Evolutionary conservation across 2,888 invertebrate genomes (phyloP).

Genomic region (Neocrepidodera transversa): DNA sequence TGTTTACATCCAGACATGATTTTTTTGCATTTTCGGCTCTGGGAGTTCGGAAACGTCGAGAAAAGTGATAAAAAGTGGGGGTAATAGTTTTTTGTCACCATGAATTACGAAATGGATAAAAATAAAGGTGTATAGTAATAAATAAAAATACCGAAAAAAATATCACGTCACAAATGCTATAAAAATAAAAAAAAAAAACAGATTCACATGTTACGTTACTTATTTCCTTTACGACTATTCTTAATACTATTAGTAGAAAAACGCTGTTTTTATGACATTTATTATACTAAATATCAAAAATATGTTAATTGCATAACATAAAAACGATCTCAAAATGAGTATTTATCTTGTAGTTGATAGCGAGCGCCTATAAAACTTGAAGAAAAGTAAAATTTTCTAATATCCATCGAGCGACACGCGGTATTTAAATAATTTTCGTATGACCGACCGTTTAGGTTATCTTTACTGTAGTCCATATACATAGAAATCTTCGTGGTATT

Average conservation of each 20-base stretch:
- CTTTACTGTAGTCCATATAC: slow-evolving; percentile 26
- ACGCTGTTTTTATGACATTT: slow-evolving; percentile 1
- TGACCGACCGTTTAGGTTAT: slow-evolving; percentile 25
- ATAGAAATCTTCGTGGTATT: slow-evolving; percentile 28
- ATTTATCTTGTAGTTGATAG: slow-evolving; percentile 1
- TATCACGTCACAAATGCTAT: too few species aligned
- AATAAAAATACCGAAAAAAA: too few species aligned
- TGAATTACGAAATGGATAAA: too few species aligned
- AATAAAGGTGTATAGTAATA: too few species aligned
- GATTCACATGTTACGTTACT: too few species aligned
- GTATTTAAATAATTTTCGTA: slow-evolving; percentile 35
- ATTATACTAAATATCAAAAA: slow-evolving; percentile 2
- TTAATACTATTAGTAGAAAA: neutral
- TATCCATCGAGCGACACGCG: neutral
- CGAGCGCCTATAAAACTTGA: slow-evolving; percentile 8
- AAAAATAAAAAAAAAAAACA: too few species aligned
- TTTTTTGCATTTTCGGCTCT: too few species aligned
- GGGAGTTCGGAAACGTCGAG: too few species aligned
- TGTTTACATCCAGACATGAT: too few species aligned
- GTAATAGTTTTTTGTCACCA: too few species aligned
- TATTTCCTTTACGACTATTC: too few species aligned
- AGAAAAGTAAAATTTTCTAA: slow-evolving; percentile 13
- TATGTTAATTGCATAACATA: neutral
- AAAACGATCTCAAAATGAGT: neutral
- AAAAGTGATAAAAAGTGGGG: too few species aligned